Evolutionary conservation across 2,113 vertebrate species (phyloP).

Genomic region (Haliaeetus leucogaster): DNA sequence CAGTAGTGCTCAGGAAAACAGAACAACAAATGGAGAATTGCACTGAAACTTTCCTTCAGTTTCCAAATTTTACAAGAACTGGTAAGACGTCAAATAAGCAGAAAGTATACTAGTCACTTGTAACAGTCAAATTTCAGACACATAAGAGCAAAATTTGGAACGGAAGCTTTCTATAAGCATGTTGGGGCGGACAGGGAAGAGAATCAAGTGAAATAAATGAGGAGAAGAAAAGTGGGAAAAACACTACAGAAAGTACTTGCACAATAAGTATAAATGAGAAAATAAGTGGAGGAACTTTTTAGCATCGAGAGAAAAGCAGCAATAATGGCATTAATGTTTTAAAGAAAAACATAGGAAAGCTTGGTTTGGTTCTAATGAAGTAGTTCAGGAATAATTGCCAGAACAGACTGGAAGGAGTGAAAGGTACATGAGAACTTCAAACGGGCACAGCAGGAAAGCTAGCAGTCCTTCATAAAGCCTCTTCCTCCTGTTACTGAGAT

Average conservation of each 20-base stretch:
- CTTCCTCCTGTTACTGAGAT: not conserved
- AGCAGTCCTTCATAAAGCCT: not conserved
- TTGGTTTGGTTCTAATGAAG: not conserved
- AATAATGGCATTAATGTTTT: not conserved
- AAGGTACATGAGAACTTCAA: not conserved
- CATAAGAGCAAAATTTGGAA: not conserved
- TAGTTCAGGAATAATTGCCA: not conserved
- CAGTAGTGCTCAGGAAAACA: not conserved
- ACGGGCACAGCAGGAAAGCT: not conserved
- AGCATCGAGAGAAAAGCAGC: not conserved
- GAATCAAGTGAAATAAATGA: not conserved
- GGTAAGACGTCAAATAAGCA: not conserved
- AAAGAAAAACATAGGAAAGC: not conserved
- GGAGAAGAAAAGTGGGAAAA: not conserved
- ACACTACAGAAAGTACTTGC: not conserved
- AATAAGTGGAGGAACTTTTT: not conserved
- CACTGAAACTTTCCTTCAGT: not conserved
- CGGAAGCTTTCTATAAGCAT: not conserved
- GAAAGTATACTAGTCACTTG: not conserved
- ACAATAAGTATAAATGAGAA: not conserved
- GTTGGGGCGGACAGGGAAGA: not conserved
- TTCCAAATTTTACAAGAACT: not conserved
- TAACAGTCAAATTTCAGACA: not conserved
- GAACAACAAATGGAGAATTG: not conserved
- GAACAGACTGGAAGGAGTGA: not conserved